phyloP scores from a whole-genome alignment of 2,888 invertebrate genomes.

The Eudemis profundana region DNA sequence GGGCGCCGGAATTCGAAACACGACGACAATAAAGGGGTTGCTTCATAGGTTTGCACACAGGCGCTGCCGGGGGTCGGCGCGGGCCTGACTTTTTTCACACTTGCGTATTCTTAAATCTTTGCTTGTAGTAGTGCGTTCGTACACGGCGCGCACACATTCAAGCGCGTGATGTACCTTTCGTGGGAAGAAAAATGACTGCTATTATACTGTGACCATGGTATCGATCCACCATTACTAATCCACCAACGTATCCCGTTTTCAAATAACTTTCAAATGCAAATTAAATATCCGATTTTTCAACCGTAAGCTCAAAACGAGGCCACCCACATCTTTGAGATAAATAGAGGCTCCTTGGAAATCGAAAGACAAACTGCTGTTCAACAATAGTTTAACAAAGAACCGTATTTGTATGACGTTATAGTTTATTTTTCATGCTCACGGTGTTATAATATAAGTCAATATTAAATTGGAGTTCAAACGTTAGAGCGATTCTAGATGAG shows the following conservation, averaged over 20 bases:
- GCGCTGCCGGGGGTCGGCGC: too few species aligned
- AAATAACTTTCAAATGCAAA: slow-evolving; percentile 8
- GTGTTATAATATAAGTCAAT: neutral
- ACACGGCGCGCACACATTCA: too few species aligned
- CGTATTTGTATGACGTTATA: neutral
- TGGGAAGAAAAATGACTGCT: too few species aligned
- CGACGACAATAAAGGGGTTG: too few species aligned
- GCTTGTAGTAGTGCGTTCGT: too few species aligned
- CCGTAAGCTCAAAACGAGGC: slow-evolving; percentile 11
- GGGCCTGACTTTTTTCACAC: too few species aligned
- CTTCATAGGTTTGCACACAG: too few species aligned
- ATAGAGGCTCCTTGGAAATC: slow-evolving; percentile 12
- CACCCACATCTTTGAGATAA: slow-evolving; percentile 30
- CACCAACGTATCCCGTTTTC: neutral
- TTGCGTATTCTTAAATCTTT: too few species aligned
- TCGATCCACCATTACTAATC: too few species aligned
- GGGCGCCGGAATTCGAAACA: too few species aligned
- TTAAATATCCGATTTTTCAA: slow-evolving; percentile 15
- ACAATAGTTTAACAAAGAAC: neutral
- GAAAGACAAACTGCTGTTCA: neutral
- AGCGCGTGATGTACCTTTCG: too few species aligned
- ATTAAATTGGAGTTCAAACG: neutral
- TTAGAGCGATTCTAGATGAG: slow-evolving; percentile 18
- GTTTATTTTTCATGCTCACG: neutral
- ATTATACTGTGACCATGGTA: too few species aligned